Conservation (phyloP, 2,113 vertebrate genomes). For the Amphiprion percula region DNA sequence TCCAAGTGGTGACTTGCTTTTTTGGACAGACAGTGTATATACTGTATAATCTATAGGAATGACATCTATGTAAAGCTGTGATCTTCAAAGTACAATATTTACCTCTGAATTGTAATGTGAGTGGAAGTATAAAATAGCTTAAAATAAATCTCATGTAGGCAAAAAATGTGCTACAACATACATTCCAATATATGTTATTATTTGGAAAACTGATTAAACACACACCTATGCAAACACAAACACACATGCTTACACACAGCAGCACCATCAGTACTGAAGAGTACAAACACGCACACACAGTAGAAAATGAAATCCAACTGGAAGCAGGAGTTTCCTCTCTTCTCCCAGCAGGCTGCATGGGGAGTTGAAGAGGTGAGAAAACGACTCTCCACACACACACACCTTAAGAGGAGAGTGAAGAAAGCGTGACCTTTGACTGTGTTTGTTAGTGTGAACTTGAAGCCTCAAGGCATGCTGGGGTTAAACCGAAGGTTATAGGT, state of each 20-base stretch:
- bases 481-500: slow-evolving; percentile 70
- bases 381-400: slow-evolving; percentile 18
- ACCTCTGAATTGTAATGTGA: too few relatives aligned
- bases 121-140: too few relatives aligned
- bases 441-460: slow-evolving; percentile 73
- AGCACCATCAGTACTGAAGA: neutral
- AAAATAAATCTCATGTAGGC: too few relatives aligned
- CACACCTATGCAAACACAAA: neutral
- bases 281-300: neutral
- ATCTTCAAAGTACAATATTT: too few relatives aligned
- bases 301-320: slow-evolving; percentile 51
- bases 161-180: too few relatives aligned
- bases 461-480: slow-evolving; percentile 71
- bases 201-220: neutral
- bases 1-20: too few relatives aligned
- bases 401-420: slow-evolving; percentile 42
- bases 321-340: slow-evolving; percentile 15
- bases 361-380: slow-evolving; percentile 47
- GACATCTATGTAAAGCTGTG: too few relatives aligned
- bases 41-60: too few relatives aligned
- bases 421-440: slow-evolving; percentile 61
- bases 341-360: slow-evolving; percentile 30
- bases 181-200: too few relatives aligned
- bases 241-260: neutral
- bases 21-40: too few relatives aligned